Evolutionary conservation across 2,888 invertebrate species (phyloP), one percentile per base, ranked within the genome.

Genomic region (Drosophila tanythrix): DNA sequence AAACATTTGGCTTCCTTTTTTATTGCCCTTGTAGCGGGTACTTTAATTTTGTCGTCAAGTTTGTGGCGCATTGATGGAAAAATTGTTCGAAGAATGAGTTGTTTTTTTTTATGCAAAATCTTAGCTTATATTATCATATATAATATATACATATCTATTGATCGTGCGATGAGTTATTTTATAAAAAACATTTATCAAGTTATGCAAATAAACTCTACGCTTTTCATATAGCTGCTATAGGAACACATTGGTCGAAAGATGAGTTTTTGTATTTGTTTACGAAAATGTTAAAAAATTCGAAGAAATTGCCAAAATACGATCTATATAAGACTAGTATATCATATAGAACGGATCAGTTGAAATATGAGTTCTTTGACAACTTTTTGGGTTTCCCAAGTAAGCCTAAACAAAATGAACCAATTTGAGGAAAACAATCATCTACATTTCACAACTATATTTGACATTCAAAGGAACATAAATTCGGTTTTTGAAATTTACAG

Each of bases 1-100:
- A 82, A 87, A 81, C 82, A 86, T 90, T 90, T 86, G 70, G 70
- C 46, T 82, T 82, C 76, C 59, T 80, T 81, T 85, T 78, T 66
- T 40, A 61, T 76, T 71, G 65, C 8, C 4, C 25, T 46, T 15
- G 7, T 8, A 0, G 4, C 8, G 25, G 4, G 21, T 25, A 25
- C 15, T 46, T 15, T 8, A 8, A 8, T 15, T 46, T 25, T 15
- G 21, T 15, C 21, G 21, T 15, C 46, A 15, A 3, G 21, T 43
- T 21, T 43, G 21, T 8, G 3, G 1, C 7, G 7, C 46, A 15
- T 21, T 15, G 7, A 46, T 21, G 46, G 21, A 21, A 25, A 46
- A 15, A 25, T 46, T 13, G 21, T 7, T 25, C 15, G 15, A 15
- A 15, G 15, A 25, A 46, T 46, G 25, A 25, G 8, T 46, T 8